Evolutionary conservation across 2,888 invertebrate genomes (phyloP).

Genomic region (Drosophila ezoana): DNA sequence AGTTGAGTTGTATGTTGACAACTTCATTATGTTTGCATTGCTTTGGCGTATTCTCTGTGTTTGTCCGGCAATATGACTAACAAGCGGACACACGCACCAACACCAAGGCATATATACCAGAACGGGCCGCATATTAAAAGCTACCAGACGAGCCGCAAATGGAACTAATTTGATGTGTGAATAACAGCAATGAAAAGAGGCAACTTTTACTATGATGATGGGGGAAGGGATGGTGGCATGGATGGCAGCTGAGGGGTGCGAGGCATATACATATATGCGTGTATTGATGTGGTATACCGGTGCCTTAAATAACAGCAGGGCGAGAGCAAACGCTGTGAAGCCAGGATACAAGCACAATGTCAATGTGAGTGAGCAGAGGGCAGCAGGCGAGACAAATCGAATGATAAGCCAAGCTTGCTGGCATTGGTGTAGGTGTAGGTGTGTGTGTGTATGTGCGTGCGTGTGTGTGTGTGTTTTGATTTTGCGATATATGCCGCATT

Average conservation of each 20-base stretch:
- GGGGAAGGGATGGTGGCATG: background rate
- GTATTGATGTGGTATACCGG: slow-evolving; percentile 4
- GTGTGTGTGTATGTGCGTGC: slow-evolving; percentile 13
- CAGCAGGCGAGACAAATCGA: slow-evolving; percentile 25
- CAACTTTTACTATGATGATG: background rate
- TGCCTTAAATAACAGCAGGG: slow-evolving; percentile 24
- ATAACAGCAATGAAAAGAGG: slow-evolving; percentile 42
- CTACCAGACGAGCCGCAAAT: slow-evolving; percentile 64
- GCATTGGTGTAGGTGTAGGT: slow-evolving; percentile 7
- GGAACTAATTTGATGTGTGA: slow-evolving; percentile 78
- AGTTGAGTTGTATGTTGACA: slow-evolving; percentile 76
- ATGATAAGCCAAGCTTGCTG: slow-evolving; percentile 36
- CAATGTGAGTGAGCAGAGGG: slow-evolving; percentile 31
- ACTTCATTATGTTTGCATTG: slow-evolving; percentile 79
- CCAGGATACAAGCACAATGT: slow-evolving; percentile 22
- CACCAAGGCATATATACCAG: slow-evolving; percentile 18
- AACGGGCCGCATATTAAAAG: slow-evolving; percentile 64
- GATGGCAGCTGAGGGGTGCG: background rate
- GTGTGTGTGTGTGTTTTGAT: slow-evolving; percentile 52
- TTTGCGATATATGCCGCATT: slow-evolving; percentile 69
- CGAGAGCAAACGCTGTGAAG: slow-evolving; percentile 7
- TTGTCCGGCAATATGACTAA: slow-evolving; percentile 63
- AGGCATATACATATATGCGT: background rate
- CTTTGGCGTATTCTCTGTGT: slow-evolving; percentile 53
- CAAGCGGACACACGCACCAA: slow-evolving; percentile 19